phyloP scores from a whole-genome alignment of 92 coral and sea anemone species.

The Zoanthus sansibaricus region DNA sequence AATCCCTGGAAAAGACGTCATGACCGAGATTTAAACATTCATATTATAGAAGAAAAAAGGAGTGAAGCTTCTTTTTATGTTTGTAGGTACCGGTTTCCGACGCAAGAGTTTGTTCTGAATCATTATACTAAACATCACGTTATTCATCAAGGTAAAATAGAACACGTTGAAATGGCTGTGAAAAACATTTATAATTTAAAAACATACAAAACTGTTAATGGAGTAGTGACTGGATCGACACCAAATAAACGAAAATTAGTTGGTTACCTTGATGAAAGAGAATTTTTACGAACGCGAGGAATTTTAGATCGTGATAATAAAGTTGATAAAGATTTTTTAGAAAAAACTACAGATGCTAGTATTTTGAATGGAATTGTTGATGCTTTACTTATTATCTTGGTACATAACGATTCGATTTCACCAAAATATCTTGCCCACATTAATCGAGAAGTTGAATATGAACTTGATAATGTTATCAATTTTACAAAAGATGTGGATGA shows the following conservation, averaged over 20 bases:
- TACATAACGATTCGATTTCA: not conserved
- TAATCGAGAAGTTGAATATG: not conserved
- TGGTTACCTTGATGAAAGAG: not conserved
- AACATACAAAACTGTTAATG: not conserved
- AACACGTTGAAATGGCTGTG: not conserved
- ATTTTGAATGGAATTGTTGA: not conserved
- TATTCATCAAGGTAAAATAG: not conserved
- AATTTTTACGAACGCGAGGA: not conserved
- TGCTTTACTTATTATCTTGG: not conserved
- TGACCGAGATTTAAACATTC: not conserved
- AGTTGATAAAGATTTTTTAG: not conserved
- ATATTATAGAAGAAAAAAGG: not conserved
- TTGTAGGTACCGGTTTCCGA: conserved; percentile 4
- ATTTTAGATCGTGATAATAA: not conserved
- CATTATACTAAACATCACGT: not conserved
- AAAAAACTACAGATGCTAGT: not conserved
- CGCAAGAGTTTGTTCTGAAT: not conserved
- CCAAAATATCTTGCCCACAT: not conserved
- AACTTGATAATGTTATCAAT: not conserved
- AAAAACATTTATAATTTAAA: no score
- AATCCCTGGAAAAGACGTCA: not conserved
- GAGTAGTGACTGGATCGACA: not conserved
- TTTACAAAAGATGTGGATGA: not conserved
- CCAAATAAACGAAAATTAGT: not conserved
- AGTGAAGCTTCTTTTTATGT: not conserved